phyloP scores from a whole-genome alignment of 2,113 vertebrate genomes.

The Brachyhypopomus occidentalis region DNA sequence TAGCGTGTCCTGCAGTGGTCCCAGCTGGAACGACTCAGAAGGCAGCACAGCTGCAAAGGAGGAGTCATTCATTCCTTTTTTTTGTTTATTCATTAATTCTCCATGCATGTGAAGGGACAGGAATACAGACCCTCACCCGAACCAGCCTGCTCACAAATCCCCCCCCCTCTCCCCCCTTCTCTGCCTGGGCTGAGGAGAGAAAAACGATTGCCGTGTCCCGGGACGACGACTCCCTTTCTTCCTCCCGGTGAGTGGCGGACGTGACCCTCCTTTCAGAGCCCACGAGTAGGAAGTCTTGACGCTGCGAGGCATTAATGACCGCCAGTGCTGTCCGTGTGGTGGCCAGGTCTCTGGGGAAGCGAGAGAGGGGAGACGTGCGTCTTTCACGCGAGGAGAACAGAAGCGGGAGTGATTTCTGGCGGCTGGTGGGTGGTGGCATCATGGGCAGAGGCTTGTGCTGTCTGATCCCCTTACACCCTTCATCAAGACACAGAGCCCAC shows the following conservation, averaged over 20 bases:
- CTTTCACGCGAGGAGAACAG: background rate
- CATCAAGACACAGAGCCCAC: slow-evolving; percentile 30
- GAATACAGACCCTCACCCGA: background rate
- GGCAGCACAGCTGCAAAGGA: slow-evolving; percentile 14
- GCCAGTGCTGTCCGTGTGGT: background rate
- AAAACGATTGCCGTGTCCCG: background rate
- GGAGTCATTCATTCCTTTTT: slow-evolving; percentile 2
- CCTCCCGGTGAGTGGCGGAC: background rate
- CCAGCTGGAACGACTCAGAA: slow-evolving; percentile 6
- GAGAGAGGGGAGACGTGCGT: background rate
- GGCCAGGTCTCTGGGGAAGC: background rate
- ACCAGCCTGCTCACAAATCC: background rate
- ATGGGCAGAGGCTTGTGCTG: background rate
- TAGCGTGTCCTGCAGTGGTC: background rate
- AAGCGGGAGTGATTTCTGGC: background rate
- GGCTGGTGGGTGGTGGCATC: background rate
- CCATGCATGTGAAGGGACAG: slow-evolving; percentile 2
- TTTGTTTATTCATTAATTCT: slow-evolving; percentile 24
- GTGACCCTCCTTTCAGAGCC: slow-evolving; percentile 1
- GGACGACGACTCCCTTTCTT: background rate
- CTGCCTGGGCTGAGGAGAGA: background rate
- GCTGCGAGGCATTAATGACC: background rate
- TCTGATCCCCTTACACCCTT: slow-evolving; percentile 33
- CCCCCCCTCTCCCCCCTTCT: too few species aligned
- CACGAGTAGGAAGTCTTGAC: background rate